Base-by-base conservation (phyloP, 2,888 invertebrate genomes). In the Anoplius nigerrimus region DNA sequence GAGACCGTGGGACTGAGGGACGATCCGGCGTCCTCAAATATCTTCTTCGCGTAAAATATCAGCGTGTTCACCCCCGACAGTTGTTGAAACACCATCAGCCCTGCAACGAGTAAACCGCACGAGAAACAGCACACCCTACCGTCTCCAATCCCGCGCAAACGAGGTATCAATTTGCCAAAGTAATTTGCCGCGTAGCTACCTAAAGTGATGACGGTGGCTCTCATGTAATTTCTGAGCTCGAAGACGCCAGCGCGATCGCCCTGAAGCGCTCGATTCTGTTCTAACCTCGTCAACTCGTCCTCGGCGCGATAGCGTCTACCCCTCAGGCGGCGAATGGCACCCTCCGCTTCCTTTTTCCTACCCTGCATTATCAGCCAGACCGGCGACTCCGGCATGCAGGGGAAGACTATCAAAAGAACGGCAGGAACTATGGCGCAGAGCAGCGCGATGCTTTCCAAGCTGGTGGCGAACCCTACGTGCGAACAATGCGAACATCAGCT, bases 381-480 rank as follows among this genome's bases (percentile, higher is more conserved):
- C 0, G 95, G 94, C 0, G 94, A 93, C 86, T 95, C 95, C 0
- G 95, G 95, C 67, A 95, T 90, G 71, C 92, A 91, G n/a, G 91
- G 90, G 83, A 92, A 91, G 0, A 87, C 72, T n/a, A 90, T 51
- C 16, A 90, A 79, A 54, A 90, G 89, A 5, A 90, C 55, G 11
- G 89, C 76, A 0, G 91, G 89, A 3, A 90, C 81, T 0, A 88
- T 64, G 3, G 89, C 84, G 42, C 89, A 90, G 16, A 90, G 76
- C 20, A 90, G 71, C 1, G 91, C 90, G 55, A 92, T 83, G 43
- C 83, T 82, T 46, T 86, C 82, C 88, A 91, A 90, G 58, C 88
- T 84, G 0, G 88, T 79, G 34, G 86, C 83, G 46, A 90, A 81
- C 13, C 91, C 91, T 78, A 66, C 45, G 11, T 6, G 8, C 34